Conservation (phyloP, 2,888 invertebrate genomes). For the Auanema freiburgensis region DNA sequence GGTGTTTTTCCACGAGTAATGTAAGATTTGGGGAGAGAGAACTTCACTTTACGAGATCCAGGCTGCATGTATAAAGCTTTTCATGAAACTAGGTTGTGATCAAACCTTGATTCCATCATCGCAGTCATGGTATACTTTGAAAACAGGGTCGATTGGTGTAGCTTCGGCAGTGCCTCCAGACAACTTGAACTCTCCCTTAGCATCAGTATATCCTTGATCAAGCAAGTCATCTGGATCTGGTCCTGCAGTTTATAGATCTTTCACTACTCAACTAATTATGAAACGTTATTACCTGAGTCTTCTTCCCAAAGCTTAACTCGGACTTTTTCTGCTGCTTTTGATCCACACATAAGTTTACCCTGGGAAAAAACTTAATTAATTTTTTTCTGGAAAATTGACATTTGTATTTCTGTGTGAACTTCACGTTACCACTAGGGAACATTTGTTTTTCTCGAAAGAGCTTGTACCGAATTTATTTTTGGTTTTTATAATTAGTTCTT, state of each 20-base stretch:
- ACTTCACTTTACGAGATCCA: conserved; percentile 42
- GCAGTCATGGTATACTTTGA: conserved; percentile 52
- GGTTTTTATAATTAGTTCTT: too few relatives aligned
- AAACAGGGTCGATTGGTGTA: conserved; percentile 49
- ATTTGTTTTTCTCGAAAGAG: too few relatives aligned
- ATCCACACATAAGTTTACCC: conserved; percentile 44
- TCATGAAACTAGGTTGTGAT: neutral
- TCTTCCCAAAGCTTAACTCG: conserved; percentile 53
- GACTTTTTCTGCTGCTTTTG: conserved; percentile 38
- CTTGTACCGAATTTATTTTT: too few relatives aligned
- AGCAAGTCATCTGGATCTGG: conserved; percentile 43
- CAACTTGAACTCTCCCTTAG: conserved; percentile 38
- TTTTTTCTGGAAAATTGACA: too few relatives aligned
- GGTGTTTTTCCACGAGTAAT: conserved; percentile 43
- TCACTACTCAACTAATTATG: too few relatives aligned
- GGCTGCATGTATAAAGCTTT: too few relatives aligned
- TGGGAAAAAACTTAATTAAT: conserved; percentile 12
- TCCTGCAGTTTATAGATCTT: conserved; percentile 1
- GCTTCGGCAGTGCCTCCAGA: conserved; percentile 43
- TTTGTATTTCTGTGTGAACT: too few relatives aligned
- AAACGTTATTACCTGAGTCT: conserved; percentile 21
- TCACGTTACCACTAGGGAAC: too few relatives aligned
- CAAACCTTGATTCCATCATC: conserved; percentile 42
- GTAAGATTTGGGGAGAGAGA: conserved; percentile 42
- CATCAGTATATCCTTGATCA: conserved; percentile 47